Base-by-base conservation (phyloP, 1,140 invertebrate species). In the Diplogasteroides magnus region DNA sequence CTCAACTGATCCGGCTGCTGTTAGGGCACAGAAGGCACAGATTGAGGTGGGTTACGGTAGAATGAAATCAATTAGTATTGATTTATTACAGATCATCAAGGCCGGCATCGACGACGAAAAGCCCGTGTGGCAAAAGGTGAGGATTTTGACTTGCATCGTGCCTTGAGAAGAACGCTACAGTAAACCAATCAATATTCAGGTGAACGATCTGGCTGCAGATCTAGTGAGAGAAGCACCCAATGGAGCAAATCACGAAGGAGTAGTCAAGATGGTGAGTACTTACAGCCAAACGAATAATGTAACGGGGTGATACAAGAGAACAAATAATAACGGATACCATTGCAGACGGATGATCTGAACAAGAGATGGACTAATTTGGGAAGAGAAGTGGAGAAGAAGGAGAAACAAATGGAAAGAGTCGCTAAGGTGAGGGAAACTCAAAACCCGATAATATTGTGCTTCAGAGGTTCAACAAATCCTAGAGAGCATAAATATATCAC, bases 1-100 rank as follows among this genome's bases (percentile, higher is more conserved):
- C 0, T 88, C 90, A 60, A 91, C 91, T 82, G 93, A 96, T 83
- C 91, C 94, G 67, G 92, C 92, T 82, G 88, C 87, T 11, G 88
- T 93, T 73, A 93, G 92, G 87, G 15, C 31, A 2, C 63, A 69
- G 31, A 55, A 56, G 3, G 67, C 25, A 37, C 71, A 73, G 61
- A 32, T 72, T 48, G 64, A 72, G 65, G 31, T 58, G 58, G 25
- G 65, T 67, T 28, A 61, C 73, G n/a, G 73, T 68, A 32, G 37
- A 23, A 0, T 19, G 32, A 11, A 11, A 19, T 48, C 37, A 19
- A 11, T 48, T 19, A 48, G 37, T 48, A 48, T 48, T 48, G 19
- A 48, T 11, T 6, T 48, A 48, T 11, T 48, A 11, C 6, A 48
- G 19, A 48, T 48, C 37, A 6, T 48, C 37, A 48, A 19, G 37